phyloP scores from a whole-genome alignment of 2,888 invertebrate species.

The Rhaphigaster nebulosa region DNA sequence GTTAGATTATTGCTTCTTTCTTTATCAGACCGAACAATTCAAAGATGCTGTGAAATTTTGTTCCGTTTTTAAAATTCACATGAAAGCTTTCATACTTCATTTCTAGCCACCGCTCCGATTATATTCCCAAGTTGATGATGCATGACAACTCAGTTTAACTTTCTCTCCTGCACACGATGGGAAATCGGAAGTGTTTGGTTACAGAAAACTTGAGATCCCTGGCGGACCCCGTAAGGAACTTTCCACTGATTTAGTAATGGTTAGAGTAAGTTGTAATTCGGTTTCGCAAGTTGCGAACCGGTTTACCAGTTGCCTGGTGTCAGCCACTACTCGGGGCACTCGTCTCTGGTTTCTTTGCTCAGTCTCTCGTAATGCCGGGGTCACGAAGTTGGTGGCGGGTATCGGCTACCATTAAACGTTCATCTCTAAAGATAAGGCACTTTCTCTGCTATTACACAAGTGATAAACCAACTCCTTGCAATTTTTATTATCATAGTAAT shows the following conservation, averaged over 20 bases:
- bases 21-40: too few relatives aligned
- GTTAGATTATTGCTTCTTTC: too few relatives aligned
- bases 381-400: not conserved
- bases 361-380: not conserved
- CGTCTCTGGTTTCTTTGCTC: not conserved
- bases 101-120: not conserved
- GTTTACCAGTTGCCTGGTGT: not conserved
- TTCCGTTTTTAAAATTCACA: too few relatives aligned
- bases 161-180: not conserved
- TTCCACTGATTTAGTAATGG: constrained; percentile 29
- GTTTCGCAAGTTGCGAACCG: constrained; percentile 5
- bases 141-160: constrained; percentile 1
- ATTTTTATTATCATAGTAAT: not conserved
- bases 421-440: not conserved
- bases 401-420: not conserved
- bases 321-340: not conserved
- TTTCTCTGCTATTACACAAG: not conserved
- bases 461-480: not conserved
- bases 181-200: not conserved
- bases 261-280: constrained; percentile 19
- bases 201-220: not conserved
- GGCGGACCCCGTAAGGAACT: not conserved
- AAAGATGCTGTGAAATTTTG: too few relatives aligned
- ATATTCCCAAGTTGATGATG: not conserved
- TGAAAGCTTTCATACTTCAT: too few relatives aligned